phyloP scores from a whole-genome alignment of 2,113 vertebrate species.

The Cyanistes caeruleus region DNA sequence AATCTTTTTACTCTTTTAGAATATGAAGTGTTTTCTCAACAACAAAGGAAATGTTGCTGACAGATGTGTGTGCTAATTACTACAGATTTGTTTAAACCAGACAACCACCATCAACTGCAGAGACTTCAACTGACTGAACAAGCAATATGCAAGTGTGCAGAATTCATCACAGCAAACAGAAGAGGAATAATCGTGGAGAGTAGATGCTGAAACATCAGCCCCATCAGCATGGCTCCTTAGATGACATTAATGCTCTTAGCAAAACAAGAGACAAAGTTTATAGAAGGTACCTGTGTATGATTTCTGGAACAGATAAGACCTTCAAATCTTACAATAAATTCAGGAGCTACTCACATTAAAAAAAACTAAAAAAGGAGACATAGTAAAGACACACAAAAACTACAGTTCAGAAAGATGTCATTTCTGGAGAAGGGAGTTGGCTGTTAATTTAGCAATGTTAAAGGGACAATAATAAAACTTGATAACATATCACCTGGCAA shows the following conservation, averaged over 20 bases:
- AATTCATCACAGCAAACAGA: background rate
- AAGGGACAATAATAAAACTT: background rate
- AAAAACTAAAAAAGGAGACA: background rate
- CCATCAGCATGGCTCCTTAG: background rate
- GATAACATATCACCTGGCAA: conserved; percentile 22
- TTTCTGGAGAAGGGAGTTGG: background rate
- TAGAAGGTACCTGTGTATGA: background rate
- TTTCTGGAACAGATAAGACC: background rate
- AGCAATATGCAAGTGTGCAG: background rate
- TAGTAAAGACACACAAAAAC: background rate
- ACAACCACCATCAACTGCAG: background rate
- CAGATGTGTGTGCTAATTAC: background rate
- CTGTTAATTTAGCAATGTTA: background rate
- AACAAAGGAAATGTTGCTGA: background rate
- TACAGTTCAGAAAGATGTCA: background rate
- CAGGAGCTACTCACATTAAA: background rate
- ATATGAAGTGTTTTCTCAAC: background rate
- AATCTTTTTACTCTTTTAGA: background rate
- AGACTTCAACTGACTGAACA: background rate
- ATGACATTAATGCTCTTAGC: background rate
- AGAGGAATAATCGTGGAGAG: background rate
- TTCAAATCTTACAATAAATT: background rate
- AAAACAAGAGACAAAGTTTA: background rate
- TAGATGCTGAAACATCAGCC: background rate
- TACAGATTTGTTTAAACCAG: background rate